Evolutionary conservation across 2,113 vertebrate genomes (phyloP), one percentile per base, ranked within the genome.

Genomic region (Serilophus lunatus): DNA sequence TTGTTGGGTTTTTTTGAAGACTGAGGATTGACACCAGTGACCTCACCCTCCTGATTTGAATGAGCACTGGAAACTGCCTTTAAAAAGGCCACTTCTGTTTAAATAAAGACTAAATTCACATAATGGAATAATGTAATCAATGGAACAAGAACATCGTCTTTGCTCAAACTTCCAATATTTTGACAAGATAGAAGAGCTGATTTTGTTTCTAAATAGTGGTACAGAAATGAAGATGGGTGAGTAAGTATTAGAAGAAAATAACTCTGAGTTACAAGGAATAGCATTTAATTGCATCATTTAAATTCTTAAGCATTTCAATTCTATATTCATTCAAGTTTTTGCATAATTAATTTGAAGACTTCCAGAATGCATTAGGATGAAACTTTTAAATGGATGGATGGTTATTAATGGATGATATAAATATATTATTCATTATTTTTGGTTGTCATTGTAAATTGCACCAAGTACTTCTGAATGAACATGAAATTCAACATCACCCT

Each of bases 381-480:
- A 96, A 75, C 82, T 91, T 97, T 92, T 83, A 95, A 95, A 90
- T 86, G 80, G 95, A 95, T 94, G 93, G 77, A 85, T 93, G 76
- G 92, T 96, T 97, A 96, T 97, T 96, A 96, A 96, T 97, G 81
- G 81, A 95, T 95, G 71, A 94, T 94, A 88, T 81, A 94, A 96
- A 97, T 97, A 96, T 92, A 98, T 97, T 97, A 96, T 97, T 98
- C 86, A 97, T 95, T 96, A 91, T 92, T 93, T 97, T 96, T 82
- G 40, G 75, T 92, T 97, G 96, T 95, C 95, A 94, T 71, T 90
- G 83, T 94, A 95, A 96, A 97, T 94, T 93, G 92, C 59, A 82
- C 54, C 1, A 1, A 91, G 40, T 87, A 86, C 57, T 70, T 95
- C 53, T 96, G 90, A 95, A 79, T 57, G 19, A 93, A 93, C 83